Conservation (phyloP, 2,888 invertebrate genomes). For the Drosophila basisetae region DNA sequence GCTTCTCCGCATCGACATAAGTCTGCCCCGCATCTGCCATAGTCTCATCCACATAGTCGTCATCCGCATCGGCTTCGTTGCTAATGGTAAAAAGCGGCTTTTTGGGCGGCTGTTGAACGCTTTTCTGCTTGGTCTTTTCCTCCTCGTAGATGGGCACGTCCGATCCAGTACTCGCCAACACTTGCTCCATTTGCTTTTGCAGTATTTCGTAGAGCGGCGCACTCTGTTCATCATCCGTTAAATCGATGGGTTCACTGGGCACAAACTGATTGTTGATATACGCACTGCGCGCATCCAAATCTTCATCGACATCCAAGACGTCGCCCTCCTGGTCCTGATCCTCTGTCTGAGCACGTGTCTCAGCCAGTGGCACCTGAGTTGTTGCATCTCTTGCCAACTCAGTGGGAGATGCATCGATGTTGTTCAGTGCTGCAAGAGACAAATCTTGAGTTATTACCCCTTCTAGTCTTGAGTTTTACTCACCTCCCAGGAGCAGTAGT, state of each 20-base stretch:
- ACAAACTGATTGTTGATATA: constrained; percentile 80
- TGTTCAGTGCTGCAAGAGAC: neutral
- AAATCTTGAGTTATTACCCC: neutral
- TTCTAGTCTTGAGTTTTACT: constrained; percentile 8
- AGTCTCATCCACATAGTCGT: constrained; percentile 50
- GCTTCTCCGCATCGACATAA: constrained; percentile 57
- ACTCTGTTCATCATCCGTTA: constrained; percentile 56
- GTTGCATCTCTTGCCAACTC: constrained; percentile 28
- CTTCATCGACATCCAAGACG: constrained; percentile 55
- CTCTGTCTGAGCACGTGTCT: constrained; percentile 48
- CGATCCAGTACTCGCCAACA: constrained; percentile 60
- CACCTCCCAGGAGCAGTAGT: constrained; percentile 41
- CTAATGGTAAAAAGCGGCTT: constrained; percentile 48
- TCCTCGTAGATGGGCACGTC: constrained; percentile 63
- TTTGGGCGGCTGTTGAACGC: constrained; percentile 49
- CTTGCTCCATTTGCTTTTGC: constrained; percentile 79
- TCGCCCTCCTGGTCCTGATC: constrained; percentile 21
- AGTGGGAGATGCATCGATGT: constrained; percentile 9
- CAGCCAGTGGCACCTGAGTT: constrained; percentile 16
- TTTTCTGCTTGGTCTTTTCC: constrained; percentile 40
- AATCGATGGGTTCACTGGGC: constrained; percentile 56
- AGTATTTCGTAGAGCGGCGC: constrained; percentile 72
- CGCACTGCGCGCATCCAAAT: constrained; percentile 75
- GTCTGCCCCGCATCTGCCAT: constrained; percentile 41
- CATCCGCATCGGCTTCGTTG: constrained; percentile 55